Base-by-base conservation (phyloP, 2,888 invertebrate genomes). In the Shargacucullia verbasci region DNA sequence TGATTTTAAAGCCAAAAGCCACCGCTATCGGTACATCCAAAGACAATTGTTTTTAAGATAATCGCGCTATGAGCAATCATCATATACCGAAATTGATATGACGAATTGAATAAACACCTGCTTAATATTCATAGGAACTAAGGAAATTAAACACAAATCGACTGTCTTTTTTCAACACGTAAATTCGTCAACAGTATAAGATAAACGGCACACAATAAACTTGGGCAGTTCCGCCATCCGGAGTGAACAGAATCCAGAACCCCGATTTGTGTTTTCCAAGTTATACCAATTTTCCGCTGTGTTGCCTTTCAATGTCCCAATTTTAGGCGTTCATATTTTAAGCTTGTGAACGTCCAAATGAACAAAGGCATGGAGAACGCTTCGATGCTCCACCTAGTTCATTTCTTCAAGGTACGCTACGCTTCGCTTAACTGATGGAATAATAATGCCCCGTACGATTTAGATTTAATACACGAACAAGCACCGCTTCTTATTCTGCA, bases 211-310 rank as follows among this genome's bases (percentile, higher is more conserved):
- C 45, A 49, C 70, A 67, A 70, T 67, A 67, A 53, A 65, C 58
- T 67, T 65, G 45, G 46, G 33, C 58, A 67, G 58, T 70, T 70
- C 41, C 20, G n/a, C 33, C 33, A 39, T 70, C 47, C 70, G 55
- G 33, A 5, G 12, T 25, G 25, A 70, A 33, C 41, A 38, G 12
- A 14, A 48, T 5, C 13, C 35, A 35, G 15, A 37, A 25, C 58
- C 33, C 12, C 49, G 41, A 64, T 67, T 70, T 70, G 33, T 50
- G 57, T 53, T 58, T 64, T 70, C 39, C 0, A 46, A 46, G 46
- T 70, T 39, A 64, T 53, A 27, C 59, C 66, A 67, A 67, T 67
- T 67, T 70, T 67, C 71, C 66, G 35, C 66, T 35, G 35, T 43
- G 53, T 46, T 64, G 8, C 49, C 13, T 12, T 34, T 49, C 46